Conservation (phyloP, 2,888 invertebrate species). For the Drosophila testacea region DNA sequence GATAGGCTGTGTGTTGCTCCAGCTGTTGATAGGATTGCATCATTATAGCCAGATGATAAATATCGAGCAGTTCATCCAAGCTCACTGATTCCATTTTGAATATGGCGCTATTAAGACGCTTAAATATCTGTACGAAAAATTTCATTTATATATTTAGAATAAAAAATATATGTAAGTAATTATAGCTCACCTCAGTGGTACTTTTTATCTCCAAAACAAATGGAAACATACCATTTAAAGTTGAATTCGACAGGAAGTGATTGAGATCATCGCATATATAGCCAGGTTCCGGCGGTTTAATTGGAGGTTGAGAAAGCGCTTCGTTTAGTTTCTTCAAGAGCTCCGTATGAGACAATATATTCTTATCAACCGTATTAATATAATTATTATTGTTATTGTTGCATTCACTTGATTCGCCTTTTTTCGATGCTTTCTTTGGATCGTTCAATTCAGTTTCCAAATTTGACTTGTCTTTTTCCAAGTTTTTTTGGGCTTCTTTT, state of each 20-base stretch:
- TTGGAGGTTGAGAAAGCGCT: background rate
- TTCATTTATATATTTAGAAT: too few relatives aligned
- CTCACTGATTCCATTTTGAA: background rate
- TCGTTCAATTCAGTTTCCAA: background rate
- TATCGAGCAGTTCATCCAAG: conserved; percentile 42
- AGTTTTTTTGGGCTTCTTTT: background rate
- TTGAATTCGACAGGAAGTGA: conserved; percentile 42
- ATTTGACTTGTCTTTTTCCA: background rate
- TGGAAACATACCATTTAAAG: conserved; percentile 19
- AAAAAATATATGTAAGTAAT: too few relatives aligned
- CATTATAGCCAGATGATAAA: conserved; percentile 48
- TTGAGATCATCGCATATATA: conserved; percentile 29
- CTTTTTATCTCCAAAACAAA: background rate
- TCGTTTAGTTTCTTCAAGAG: background rate
- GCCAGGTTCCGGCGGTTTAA: background rate
- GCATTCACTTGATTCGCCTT: background rate
- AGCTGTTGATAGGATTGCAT: conserved; percentile 46
- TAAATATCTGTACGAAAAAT: conserved; percentile 20
- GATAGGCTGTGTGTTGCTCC: conserved; percentile 17
- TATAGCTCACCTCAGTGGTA: background rate
- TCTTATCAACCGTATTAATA: background rate
- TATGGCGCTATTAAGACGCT: conserved; percentile 5
- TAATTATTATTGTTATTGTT: conserved; percentile 6
- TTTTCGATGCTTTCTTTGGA: background rate
- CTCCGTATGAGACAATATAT: background rate